Evolutionary conservation across 2,888 invertebrate genomes (phyloP), one percentile per base, ranked within the genome.

Genomic region (Himalopsyche tibetana): DNA sequence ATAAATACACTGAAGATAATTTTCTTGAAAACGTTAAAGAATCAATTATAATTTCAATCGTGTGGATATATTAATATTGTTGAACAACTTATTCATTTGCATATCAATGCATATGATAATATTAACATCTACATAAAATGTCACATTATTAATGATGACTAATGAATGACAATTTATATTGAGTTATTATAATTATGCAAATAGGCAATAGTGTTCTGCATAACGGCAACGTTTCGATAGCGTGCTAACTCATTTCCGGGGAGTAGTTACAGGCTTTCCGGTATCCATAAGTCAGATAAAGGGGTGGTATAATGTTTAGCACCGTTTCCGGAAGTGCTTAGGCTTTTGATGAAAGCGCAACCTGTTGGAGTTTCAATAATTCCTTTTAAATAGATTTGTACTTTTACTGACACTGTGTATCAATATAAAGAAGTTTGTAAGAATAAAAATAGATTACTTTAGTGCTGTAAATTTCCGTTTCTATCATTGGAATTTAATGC

Each of bases 271-370:
- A 28, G 38, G 74, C 74, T 36, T 74, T 74, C 74, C 74, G 74
- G 36, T 74, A 12, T 74, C 36, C 74, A 74, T 74, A 74, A 74
- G 74, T 74, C 74, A 38, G 36, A 36, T 36, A 36, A 74, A 74
- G 74, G 74, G 74, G 74, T 74, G 38, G 36, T 36, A 36, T 28
- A 36, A 74, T 74, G 74, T 38, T 74, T 38, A 74, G 74, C 74
- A 38, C 74, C 74, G 36, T 74, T 74, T 74, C 74, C 74, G 74
- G 74, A 74, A 74, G 74, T 74, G 74, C 74, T 74, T 74, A 74
- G 74, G 74, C 74, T 38, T 74, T 74, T 74, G 74, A 74, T 74
- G 74, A 74, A 74, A 74, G 74, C 74, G 15, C 74, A 74, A 74
- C 74, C 74, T 74, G 74, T 74, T 74, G 74, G 74, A 36, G 36